Evolutionary conservation across 1,140 invertebrate species (phyloP), one percentile per base, ranked within the genome.

Genomic region (Fopius arisanus): DNA sequence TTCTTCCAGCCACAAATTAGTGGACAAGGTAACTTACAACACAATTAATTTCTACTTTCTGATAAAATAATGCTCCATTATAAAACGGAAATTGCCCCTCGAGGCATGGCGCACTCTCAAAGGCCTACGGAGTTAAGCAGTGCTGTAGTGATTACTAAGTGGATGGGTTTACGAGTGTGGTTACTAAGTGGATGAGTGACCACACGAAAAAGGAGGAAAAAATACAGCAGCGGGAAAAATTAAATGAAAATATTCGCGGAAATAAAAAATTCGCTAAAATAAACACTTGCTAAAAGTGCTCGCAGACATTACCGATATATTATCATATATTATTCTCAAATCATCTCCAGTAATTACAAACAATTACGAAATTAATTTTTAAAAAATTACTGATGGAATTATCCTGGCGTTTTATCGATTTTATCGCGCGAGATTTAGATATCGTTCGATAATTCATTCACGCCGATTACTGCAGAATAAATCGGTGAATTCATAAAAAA

Each of bases 41-140:
- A 48, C 16, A 48, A 48, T 48, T 48, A 48, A n/a, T 19, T 48
- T 16, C 14, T 48, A n/a, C n/a, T 48, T 48, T 16, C 43, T 48
- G 43, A 48, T 48, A 19, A 48, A 48, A 48, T 48, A 19, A 48
- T 16, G 43, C 7, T 48, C 16, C 14, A 48, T 48, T 48, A 48
- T 48, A 48, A n/a, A 48, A n/a, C 43, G 43, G 43, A n/a, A 48
- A 48, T 48, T 48, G 43, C 43, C 43, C 43, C 43, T 48, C 43
- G 43, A 48, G 43, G 43, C 43, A 6, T n/a, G n/a, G 43, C 14
- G 43, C n/a, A n/a, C 43, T 48, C 16, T 48, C 16, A 48, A 48
- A 48, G n/a, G 43, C 16, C 43, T 48, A 14, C 16, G 43, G 16
- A 48, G 16, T 7, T 48, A 19, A 48, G 43, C 43, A 48, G 43